phyloP scores from a whole-genome alignment of 1,140 invertebrate genomes.

The Brachionus calyciflorus region DNA sequence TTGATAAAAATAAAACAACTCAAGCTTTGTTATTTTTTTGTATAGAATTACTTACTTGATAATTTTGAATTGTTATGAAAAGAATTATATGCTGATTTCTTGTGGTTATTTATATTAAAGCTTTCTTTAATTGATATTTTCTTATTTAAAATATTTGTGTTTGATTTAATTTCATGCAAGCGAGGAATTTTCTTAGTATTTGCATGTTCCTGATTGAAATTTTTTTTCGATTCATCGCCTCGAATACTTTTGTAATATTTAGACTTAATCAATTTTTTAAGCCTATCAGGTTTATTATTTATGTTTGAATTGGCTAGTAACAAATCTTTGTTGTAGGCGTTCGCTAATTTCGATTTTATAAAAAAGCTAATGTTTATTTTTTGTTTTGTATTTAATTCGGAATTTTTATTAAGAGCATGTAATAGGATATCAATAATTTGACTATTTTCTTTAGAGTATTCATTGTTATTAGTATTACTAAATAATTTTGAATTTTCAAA shows the following conservation, averaged over 20 bases:
- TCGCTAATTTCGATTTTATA: slow-evolving; percentile 10
- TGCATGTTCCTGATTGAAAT: not conserved
- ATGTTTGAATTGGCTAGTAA: not conserved
- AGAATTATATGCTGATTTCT: slow-evolving; percentile 34
- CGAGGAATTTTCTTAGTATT: not conserved
- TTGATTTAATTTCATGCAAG: slow-evolving; percentile 16
- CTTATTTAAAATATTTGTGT: slow-evolving; percentile 31
- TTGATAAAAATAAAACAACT: not conserved
- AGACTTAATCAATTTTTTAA: not conserved
- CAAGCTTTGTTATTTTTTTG: too few relatives aligned
- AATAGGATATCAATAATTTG: too few relatives aligned
- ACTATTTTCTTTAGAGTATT: too few relatives aligned
- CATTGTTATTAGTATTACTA: too few relatives aligned
- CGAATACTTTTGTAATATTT: not conserved
- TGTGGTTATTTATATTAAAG: slow-evolving; percentile 7
- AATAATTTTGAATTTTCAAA: not conserved
- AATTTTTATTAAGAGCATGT: not conserved
- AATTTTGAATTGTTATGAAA: slow-evolving; percentile 38
- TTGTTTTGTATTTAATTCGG: not conserved
- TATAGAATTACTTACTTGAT: too few relatives aligned
- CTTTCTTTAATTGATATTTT: slow-evolving; percentile 38
- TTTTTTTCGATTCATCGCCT: not conserved
- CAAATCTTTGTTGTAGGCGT: slow-evolving; percentile 25
- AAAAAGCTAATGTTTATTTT: not conserved
- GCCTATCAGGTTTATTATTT: slow-evolving; percentile 1